Conservation (phyloP, 2,113 vertebrate species). For the Pluvialis apricaria region DNA sequence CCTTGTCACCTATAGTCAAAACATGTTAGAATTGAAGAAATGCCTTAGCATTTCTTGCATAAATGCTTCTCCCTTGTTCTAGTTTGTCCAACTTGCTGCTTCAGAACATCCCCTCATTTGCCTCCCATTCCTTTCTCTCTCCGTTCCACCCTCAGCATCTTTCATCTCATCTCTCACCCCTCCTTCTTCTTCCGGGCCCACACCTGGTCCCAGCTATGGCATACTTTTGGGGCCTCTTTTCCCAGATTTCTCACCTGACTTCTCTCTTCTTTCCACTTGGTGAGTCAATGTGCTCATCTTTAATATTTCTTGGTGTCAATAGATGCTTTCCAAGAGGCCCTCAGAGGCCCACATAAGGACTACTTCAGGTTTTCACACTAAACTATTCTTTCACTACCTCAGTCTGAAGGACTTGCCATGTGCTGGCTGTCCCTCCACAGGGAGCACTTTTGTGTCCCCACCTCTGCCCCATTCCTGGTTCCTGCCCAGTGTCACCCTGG, state of each 20-base stretch:
- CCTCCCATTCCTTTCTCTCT: not conserved
- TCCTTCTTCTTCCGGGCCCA: not conserved
- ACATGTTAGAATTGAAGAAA: not conserved
- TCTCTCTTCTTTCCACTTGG: not conserved
- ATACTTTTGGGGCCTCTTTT: not conserved
- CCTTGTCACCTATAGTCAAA: not conserved
- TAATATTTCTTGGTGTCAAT: not conserved
- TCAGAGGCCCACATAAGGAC: not conserved
- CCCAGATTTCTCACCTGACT: not conserved
- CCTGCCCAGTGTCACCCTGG: not conserved
- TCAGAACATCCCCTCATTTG: not conserved
- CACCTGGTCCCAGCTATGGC: not conserved
- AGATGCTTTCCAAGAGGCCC: not conserved
- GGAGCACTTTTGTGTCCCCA: fast-evolving
- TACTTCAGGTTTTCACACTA: not conserved
- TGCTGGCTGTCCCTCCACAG: not conserved
- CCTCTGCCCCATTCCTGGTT: not conserved
- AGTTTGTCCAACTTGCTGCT: not conserved
- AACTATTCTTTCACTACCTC: not conserved
- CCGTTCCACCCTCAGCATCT: not conserved
- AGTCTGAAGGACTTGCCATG: not conserved
- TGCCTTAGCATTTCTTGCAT: not conserved
- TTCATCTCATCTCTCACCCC: not conserved
- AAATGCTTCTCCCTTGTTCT: not conserved
- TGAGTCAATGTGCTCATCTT: not conserved